These are phyloP conservation scores for Drosophila parvula DNA, from an alignment of 1,140 invertebrate genomes.

Conservation along the genomic window DNA sequence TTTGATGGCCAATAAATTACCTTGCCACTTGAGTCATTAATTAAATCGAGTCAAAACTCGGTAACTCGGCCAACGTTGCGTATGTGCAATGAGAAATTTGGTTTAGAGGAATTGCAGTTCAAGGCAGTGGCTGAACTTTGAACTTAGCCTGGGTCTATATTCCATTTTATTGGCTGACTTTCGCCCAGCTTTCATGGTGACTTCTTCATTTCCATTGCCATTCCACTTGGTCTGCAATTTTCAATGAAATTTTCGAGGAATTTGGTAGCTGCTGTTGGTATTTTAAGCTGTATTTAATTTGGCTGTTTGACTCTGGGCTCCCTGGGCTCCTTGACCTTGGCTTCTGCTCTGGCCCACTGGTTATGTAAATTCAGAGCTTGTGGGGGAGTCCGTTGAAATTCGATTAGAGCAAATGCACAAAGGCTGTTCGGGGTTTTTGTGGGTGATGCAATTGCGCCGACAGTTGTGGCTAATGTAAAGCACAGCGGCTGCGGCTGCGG, in stretches of 20 bases:
- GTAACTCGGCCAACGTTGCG: constrained; percentile 35
- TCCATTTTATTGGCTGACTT: constrained; percentile 8
- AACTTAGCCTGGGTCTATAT: constrained; percentile 15
- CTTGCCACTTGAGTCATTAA: constrained; percentile 54
- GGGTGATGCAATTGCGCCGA: constrained; percentile 22
- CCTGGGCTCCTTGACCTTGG: background rate
- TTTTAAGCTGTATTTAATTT: constrained; percentile 71
- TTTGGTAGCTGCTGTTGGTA: constrained; percentile 43
- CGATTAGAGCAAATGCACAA: constrained; percentile 62
- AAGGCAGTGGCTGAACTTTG: constrained; percentile 41
- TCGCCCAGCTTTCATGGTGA: constrained; percentile 1
- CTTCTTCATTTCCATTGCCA: constrained; percentile 41
- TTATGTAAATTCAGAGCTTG: constrained; percentile 56
- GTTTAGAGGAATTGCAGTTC: constrained; percentile 31
- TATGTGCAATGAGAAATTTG: constrained; percentile 41
- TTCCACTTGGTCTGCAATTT: constrained; percentile 44
- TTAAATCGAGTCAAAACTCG: constrained; percentile 48
- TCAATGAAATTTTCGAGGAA: constrained; percentile 13
- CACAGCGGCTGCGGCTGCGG: constrained; percentile 4
- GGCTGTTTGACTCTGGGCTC: background rate
- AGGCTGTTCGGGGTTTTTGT: constrained; percentile 45
- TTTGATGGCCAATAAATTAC: constrained; percentile 66
- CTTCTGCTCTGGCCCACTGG: constrained; percentile 17
- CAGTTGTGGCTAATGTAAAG: constrained; percentile 20
- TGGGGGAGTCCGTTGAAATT: constrained; percentile 39